Conservation (phyloP, 2,113 vertebrate species). For the Ibidorhyncha struthersii region DNA sequence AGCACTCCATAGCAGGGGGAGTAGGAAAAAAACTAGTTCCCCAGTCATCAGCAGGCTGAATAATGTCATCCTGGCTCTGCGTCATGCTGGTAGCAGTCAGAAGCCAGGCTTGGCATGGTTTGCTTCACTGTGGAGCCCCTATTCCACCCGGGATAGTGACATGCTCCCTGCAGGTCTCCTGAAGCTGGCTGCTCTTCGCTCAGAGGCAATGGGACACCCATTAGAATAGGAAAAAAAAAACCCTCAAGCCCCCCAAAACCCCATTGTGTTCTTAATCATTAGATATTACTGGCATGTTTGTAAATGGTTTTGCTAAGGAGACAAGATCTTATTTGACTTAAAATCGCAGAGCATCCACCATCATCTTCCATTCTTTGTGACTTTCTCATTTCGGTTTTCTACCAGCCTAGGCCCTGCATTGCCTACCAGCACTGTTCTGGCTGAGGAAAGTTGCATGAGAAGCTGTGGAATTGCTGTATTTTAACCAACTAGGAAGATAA, state of each 20-base stretch:
- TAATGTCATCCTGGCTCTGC: neutral
- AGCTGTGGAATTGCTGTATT: neutral
- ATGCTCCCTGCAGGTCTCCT: neutral
- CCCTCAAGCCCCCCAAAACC: accelerated
- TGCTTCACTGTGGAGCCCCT: neutral
- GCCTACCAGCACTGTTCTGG: neutral
- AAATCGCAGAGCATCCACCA: neutral
- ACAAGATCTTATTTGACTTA: neutral
- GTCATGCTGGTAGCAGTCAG: neutral
- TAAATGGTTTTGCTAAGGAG: neutral
- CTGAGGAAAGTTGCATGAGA: neutral
- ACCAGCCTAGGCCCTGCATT: neutral
- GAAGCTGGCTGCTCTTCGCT: neutral
- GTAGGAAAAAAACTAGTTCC: neutral
- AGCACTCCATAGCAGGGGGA: neutral
- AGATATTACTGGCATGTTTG: neutral
- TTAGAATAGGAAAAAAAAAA: neutral
- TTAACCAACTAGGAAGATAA: neutral
- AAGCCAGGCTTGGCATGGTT: neutral
- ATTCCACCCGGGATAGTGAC: too few species aligned
- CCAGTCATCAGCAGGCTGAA: too few species aligned
- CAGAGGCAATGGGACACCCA: neutral
- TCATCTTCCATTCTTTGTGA: neutral
- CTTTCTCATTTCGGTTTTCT: neutral
- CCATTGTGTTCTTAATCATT: neutral